phyloP scores from a whole-genome alignment of 2,888 invertebrate species.

The Aporophyla nigra region DNA sequence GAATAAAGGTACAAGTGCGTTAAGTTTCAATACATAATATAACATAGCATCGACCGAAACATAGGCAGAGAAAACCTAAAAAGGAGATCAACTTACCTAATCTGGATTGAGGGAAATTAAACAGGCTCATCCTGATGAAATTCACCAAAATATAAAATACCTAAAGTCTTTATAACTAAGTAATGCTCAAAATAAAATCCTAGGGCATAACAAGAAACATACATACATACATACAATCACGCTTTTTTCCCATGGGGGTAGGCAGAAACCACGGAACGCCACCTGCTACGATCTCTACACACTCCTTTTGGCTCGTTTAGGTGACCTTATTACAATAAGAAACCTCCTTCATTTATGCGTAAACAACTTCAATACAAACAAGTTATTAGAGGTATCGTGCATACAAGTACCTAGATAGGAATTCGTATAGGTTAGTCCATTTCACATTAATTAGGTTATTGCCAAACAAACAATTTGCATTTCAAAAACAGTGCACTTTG shows the following conservation, averaged over 20 bases:
- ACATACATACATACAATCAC: too few species aligned
- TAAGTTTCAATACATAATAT: too few species aligned
- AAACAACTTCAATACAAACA: too few species aligned
- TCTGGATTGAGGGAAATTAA: not conserved
- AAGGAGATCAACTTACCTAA: not conserved
- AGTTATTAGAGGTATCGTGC: not conserved
- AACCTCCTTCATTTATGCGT: not conserved
- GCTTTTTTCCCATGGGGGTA: too few species aligned
- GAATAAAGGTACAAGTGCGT: not conserved
- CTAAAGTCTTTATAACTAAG: not conserved
- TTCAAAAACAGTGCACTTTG: slow-evolving; percentile 36
- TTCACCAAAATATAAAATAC: not conserved
- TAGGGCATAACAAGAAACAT: too few species aligned
- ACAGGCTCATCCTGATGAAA: not conserved
- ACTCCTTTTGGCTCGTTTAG: too few species aligned
- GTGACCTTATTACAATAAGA: too few species aligned
- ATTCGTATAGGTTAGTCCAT: not conserved
- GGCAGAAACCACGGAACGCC: too few species aligned
- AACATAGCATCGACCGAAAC: not conserved
- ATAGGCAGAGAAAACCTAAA: not conserved
- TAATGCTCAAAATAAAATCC: not conserved
- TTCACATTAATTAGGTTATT: slow-evolving; percentile 15
- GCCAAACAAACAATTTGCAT: slow-evolving; percentile 14
- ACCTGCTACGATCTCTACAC: too few species aligned
- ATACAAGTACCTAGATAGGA: too few species aligned